phyloP scores from a whole-genome alignment of 30 jellyfish, hydroid and myxozoan genomes.

The Hydra vulgaris region DNA sequence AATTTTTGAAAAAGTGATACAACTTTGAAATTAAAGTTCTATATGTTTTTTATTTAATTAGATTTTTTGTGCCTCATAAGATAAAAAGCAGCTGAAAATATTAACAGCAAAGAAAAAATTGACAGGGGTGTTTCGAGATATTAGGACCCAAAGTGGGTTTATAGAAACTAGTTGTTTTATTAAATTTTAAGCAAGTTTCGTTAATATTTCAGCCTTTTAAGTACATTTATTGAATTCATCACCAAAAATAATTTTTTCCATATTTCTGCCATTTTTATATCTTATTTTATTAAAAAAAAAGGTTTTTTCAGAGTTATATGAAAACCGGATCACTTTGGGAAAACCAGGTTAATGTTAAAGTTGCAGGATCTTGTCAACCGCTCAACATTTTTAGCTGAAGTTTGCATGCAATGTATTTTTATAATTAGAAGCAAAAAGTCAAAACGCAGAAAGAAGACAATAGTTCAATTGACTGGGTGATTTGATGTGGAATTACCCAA shows the following conservation, averaged over 20 bases:
- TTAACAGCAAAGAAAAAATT: conserved; percentile 1
- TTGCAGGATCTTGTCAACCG: conserved; percentile 6
- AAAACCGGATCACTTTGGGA: conserved; percentile 9
- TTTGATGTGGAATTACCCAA: conserved; percentile 13
- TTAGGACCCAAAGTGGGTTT: neutral
- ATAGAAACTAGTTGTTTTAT: conserved; percentile 1
- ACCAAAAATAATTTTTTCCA: neutral
- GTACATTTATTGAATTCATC: conserved; percentile 1
- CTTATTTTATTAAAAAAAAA: neutral
- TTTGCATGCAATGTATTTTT: conserved; percentile 3
- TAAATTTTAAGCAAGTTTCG: neutral
- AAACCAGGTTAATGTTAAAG: conserved; percentile 7
- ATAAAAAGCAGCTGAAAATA: neutral
- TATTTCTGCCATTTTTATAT: conserved; percentile 2
- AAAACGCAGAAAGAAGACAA: neutral
- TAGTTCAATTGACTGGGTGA: conserved; percentile 3
- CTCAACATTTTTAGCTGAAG: neutral
- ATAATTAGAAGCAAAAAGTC: neutral
- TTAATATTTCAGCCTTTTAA: neutral
- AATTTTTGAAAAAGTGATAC: neutral
- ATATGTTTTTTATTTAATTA: neutral
- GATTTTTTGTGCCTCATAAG: neutral
- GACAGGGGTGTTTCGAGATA: conserved; percentile 6
- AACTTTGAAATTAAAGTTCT: neutral
- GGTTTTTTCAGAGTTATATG: neutral